These are phyloP conservation scores for Chrysocyon brachyurus DNA, from an alignment of 2,797 vertebrate species.

Conservation along the genomic window DNA sequence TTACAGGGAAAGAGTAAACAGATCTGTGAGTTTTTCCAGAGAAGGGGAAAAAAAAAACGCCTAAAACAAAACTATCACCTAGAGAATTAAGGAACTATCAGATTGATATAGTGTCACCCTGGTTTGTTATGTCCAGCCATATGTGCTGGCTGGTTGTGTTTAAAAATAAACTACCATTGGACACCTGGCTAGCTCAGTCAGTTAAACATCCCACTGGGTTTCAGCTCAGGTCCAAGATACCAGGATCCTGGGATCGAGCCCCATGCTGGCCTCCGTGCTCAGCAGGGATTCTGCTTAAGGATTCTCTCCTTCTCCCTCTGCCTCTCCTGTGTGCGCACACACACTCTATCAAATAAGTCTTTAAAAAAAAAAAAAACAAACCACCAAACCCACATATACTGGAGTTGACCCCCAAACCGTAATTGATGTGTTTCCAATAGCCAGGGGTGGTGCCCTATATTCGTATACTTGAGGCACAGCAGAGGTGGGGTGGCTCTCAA, in stretches of 20 bases:
- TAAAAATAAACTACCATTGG: background rate
- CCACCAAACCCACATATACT: background rate
- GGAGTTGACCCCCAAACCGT: background rate
- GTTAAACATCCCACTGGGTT: background rate
- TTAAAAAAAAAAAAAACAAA: background rate
- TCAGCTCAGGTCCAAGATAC: background rate
- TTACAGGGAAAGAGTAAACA: background rate
- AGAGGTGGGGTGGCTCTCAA: background rate
- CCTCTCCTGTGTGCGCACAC: background rate
- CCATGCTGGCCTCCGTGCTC: background rate
- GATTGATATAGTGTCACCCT: background rate
- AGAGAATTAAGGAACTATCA: background rate
- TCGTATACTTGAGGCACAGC: background rate
- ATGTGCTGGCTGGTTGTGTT: background rate
- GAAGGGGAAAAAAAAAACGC: rapidly evolving
- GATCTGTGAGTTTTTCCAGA: background rate
- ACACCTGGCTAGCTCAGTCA: background rate
- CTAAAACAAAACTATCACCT: background rate
- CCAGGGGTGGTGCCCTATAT: background rate
- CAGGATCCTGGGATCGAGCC: background rate
- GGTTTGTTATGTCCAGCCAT: background rate
- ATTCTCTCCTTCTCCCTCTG: background rate
- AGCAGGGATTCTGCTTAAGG: background rate
- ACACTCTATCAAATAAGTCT: background rate
- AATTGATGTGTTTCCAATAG: background rate